phyloP scores from a whole-genome alignment of 23 tunicate genomes.

The Ciona savignyi region DNA sequence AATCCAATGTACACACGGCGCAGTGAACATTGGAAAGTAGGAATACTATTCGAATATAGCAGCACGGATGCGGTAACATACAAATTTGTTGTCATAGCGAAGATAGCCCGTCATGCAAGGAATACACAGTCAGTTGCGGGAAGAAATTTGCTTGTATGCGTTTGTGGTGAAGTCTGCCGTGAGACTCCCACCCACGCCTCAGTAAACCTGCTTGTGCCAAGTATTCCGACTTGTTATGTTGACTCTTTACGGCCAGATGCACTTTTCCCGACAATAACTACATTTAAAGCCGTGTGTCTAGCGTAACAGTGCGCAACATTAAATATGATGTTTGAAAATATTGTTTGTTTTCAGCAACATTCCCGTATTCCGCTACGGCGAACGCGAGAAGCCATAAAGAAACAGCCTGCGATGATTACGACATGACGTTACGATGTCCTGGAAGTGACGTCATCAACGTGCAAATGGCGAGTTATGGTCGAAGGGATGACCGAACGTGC shows the following conservation, averaged over 20 bases:
- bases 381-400: neutral
- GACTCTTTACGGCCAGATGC: too few relatives aligned
- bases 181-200: neutral
- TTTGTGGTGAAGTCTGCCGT: neutral
- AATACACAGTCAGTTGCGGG: neutral
- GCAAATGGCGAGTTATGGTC: constrained; percentile 45
- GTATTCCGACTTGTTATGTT: neutral
- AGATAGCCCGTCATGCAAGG: neutral
- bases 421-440: constrained; percentile 48
- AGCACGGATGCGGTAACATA: too few relatives aligned
- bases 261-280: too few relatives aligned
- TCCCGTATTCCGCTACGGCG: neutral
- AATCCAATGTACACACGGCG: neutral
- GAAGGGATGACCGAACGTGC: constrained; percentile 56
- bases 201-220: neutral
- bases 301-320: too few relatives aligned
- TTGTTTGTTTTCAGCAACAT: neutral
- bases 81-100: too few relatives aligned
- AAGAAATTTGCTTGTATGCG: neutral
- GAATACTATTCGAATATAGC: too few relatives aligned
- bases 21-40: too few relatives aligned
- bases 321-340: too few relatives aligned
- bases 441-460: constrained; percentile 49
- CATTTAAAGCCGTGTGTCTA: too few relatives aligned
- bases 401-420: constrained; percentile 38